A percentile compares a stretch with the other conserved stretches of the same genome.
These are phyloP conservation scores for Theodoxus fluviatilis DNA, from an alignment of 2,888 invertebrate species.

Conservation along the genomic window DNA sequence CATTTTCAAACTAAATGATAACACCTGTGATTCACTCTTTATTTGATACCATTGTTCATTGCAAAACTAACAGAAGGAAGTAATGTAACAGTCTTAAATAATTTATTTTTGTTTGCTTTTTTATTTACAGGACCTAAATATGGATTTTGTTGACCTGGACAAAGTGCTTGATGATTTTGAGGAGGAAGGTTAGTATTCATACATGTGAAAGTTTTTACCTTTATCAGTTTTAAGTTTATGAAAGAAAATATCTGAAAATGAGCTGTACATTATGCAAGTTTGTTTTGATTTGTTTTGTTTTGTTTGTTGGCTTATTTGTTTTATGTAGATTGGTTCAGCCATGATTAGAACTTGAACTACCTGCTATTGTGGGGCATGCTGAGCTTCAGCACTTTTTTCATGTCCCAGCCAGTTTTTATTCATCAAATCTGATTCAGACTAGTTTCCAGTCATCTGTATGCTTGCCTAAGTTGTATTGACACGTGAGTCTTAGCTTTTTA, in stretches of 20 bases:
- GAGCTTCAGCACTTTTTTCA: background rate
- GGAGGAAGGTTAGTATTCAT: slow-evolving; percentile 70
- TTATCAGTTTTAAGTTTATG: too few species aligned
- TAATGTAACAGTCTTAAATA: too few species aligned
- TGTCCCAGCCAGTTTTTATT: background rate
- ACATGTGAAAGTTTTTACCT: background rate
- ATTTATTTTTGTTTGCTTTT: slow-evolving; percentile 1
- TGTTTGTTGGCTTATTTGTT: background rate
- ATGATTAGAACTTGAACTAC: background rate
- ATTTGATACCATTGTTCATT: too few species aligned
- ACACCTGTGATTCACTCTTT: too few species aligned
- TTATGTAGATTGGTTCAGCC: background rate
- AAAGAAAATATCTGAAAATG: too few species aligned
- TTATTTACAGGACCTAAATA: slow-evolving; percentile 25
- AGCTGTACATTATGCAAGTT: too few species aligned
- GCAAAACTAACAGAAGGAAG: too few species aligned
- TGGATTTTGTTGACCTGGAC: slow-evolving; percentile 76
- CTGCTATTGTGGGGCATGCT: background rate
- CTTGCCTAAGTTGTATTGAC: too few species aligned
- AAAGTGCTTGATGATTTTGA: slow-evolving; percentile 86
- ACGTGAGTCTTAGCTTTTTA: too few species aligned
- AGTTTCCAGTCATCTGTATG: background rate
- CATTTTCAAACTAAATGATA: too few species aligned
- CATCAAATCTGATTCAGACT: background rate
- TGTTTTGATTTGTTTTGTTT: background rate